A percentile compares a stretch with the other conserved stretches of the same genome.
phyloP scores from a whole-genome alignment of 2,888 invertebrate genomes.

The Ormyrus nitidulus region DNA sequence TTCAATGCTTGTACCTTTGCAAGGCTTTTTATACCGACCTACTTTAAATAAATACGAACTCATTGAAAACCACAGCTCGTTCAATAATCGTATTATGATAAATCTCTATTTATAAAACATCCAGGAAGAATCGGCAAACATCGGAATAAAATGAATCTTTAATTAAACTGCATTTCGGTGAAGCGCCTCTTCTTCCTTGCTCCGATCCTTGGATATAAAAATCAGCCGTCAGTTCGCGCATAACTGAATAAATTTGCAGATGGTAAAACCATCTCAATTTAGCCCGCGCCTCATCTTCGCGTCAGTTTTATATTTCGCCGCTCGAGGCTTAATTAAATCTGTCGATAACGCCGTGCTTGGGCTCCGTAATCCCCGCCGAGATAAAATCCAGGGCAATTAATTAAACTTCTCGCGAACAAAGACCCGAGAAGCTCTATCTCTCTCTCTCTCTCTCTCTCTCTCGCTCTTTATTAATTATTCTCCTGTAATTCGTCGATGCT shows the following conservation, averaged over 20 bases:
- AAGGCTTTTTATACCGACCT: background rate
- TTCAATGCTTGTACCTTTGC: no score
- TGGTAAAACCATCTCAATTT: constrained; percentile 19
- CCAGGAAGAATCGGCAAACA: no score
- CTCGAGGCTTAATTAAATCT: constrained; percentile 48
- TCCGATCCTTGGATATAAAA: constrained; percentile 2
- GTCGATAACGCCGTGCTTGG: constrained; percentile 36
- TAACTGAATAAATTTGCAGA: constrained; percentile 42
- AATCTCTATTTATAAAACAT: no score
- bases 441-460: background rate
- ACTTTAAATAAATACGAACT: background rate
- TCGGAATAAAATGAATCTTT: background rate
- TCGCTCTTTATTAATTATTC: constrained; percentile 45
- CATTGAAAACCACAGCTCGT: background rate
- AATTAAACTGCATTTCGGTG: background rate
- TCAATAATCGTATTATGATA: background rate
- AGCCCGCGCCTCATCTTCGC: constrained; percentile 14
- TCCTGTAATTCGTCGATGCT: background rate
- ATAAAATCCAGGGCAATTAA: constrained; percentile 49
- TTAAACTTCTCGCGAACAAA: constrained; percentile 31
- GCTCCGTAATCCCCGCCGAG: background rate
- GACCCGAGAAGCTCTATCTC: background rate
- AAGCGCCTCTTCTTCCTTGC: background rate
- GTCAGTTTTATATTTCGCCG: constrained; percentile 37
- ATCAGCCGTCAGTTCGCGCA: background rate